phyloP scores from a whole-genome alignment of 2,888 invertebrate genomes.

The Rhamnusium bicolor region DNA sequence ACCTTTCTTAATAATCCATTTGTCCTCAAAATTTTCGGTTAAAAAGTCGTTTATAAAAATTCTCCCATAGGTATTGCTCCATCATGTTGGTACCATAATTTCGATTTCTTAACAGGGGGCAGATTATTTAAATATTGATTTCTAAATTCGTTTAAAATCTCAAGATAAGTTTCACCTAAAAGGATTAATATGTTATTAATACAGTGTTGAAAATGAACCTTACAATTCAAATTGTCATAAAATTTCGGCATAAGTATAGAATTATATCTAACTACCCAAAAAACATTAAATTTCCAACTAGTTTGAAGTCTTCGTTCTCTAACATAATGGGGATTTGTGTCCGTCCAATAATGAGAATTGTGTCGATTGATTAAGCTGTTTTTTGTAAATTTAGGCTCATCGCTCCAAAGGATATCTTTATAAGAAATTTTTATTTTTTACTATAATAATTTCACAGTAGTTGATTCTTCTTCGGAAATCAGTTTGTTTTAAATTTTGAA shows the following conservation, averaged over 20 bases:
- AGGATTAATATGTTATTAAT: not conserved
- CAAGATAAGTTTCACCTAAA: not conserved
- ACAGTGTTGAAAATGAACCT: no score
- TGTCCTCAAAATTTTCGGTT: not conserved
- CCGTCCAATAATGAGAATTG: not conserved
- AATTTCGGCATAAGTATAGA: no score
- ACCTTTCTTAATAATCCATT: not conserved
- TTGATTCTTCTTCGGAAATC: not conserved
- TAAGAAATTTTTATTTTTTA: not conserved
- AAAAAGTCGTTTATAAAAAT: not conserved
- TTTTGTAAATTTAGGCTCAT: not conserved
- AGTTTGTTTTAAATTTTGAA: not conserved
- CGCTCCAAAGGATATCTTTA: not conserved
- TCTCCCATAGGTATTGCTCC: no score
- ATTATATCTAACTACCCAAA: no score
- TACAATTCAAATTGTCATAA: no score
- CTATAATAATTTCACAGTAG: not conserved
- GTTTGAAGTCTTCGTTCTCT: no score
- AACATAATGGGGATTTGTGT: not conserved
- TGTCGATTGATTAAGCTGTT: not conserved
- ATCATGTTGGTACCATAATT: no score
- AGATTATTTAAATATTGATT: not conserved
- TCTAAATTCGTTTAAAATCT: not conserved
- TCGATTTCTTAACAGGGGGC: not conserved
- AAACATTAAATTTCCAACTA: no score